These are phyloP conservation scores for Pollimyrus isidori DNA, from an alignment of 2,113 vertebrate genomes.

Conservation along the genomic window DNA sequence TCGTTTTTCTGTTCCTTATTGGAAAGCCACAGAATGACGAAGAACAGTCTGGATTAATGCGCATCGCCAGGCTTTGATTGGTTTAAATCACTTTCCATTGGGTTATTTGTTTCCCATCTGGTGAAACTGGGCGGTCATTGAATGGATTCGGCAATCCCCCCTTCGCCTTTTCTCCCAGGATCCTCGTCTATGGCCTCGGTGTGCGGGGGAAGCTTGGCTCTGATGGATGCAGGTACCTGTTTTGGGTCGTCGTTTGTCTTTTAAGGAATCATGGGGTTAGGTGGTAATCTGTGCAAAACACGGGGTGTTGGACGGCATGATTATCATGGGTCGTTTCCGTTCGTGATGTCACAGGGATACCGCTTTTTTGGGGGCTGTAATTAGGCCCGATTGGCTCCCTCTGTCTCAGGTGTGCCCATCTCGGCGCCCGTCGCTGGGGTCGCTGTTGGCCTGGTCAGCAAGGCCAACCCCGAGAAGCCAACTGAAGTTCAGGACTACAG, in stretches of 20 bases:
- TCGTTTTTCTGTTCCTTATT: not conserved
- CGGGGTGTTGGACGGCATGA: not conserved
- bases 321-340: not conserved
- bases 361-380: not conserved
- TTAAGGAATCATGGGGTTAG: not conserved
- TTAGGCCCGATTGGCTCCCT: constrained; percentile 1
- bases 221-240: constrained; percentile 91
- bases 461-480: constrained; percentile 57
- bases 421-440: constrained; percentile 85
- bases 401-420: constrained; percentile 78
- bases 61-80: not conserved
- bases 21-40: not conserved
- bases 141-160: not conserved
- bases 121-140: not conserved
- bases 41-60: not conserved
- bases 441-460: constrained; percentile 83
- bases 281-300: not conserved
- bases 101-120: not conserved
- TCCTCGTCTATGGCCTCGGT: constrained; percentile 97
- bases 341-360: not conserved
- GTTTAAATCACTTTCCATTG: not conserved
- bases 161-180: constrained; percentile 51
- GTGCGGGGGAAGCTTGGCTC: constrained; percentile 84
- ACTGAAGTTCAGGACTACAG: constrained; percentile 82
- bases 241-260: not conserved